A percentile compares a stretch with the other conserved stretches of the same genome.
Evolutionary conservation across 1,140 invertebrate genomes (phyloP).

Genomic region (Heterodera schachtii): DNA sequence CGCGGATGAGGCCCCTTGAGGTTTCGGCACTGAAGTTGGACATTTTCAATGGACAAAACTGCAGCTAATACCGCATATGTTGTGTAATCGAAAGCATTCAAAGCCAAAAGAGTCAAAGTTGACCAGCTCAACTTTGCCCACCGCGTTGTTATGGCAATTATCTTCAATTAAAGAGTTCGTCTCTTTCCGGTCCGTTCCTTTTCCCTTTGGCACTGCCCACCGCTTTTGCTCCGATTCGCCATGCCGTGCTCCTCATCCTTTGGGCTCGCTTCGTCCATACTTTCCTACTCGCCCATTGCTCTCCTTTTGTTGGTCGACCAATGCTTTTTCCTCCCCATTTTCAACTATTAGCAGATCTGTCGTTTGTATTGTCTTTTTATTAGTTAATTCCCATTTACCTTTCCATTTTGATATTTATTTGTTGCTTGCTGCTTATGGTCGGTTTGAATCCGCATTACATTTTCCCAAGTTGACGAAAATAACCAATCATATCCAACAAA

Average conservation of each 20-base stretch:
- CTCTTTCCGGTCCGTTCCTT: no score
- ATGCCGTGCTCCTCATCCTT: not conserved
- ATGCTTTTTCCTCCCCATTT: not conserved
- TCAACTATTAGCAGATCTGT: not conserved
- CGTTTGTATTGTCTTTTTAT: not conserved
- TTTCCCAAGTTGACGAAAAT: not conserved
- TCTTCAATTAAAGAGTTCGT: no score
- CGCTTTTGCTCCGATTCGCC: not conserved
- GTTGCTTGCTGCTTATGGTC: not conserved
- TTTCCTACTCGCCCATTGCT: not conserved
- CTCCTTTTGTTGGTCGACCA: not conserved
- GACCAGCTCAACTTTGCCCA: not conserved
- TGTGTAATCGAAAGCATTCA: no score
- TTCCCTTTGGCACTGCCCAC: no score
- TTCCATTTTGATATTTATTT: not conserved
- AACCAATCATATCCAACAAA: not conserved
- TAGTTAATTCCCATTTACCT: not conserved
- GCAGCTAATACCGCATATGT: no score
- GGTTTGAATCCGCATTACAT: not conserved
- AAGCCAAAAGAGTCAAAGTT: no score
- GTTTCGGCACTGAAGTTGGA: constrained; percentile 53
- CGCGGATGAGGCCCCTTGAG: constrained; percentile 29
- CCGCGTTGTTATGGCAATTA: not conserved
- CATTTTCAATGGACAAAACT: no score
- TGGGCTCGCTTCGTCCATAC: not conserved